Evolutionary conservation across 2,797 vertebrate species (phyloP), one percentile per base, ranked within the genome.

Genomic region (Halcyon badia): DNA sequence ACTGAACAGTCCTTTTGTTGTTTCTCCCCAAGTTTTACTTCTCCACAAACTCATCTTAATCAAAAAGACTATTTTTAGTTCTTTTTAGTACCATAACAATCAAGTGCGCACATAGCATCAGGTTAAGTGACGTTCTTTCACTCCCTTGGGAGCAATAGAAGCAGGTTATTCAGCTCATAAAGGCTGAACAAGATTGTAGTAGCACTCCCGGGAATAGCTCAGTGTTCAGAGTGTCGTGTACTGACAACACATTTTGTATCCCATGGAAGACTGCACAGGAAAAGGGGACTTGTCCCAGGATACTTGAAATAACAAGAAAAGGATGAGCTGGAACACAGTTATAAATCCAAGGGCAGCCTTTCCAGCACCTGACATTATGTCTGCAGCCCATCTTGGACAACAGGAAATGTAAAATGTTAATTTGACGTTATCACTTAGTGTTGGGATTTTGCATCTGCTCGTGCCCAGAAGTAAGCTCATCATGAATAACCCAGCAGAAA

Each of bases 281-380:
- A 42, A 66, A 91, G 16, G 44, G 35, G 33, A 66, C 20, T 69
- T 92, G 93, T 77, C 76, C 26, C 39, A 69, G 49, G 31, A 20
- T 83, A 30, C 58, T 88, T 89, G 51, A 62, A 89, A 70, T 84
- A 81, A 52, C 26, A 68, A 61, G 84, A 73, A 77, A 72, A 61
- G 15, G 4, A 33, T 66, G 37, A 94, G 26, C 49, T 77, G 64
- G 33, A 94, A 37, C 21, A 51, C 18, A 41, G 35, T 88, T 94
- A 24, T 33, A 92, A 95, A 94, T 65, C 17, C 42, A 61, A 90
- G 12, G 22, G 71, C 89, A 81, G 19, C 70, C 61, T 95, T 95
- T 84, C 41, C 9, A 88, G 22, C 42, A 41, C n/a, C 20, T 57
- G 66, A 61, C 12, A 78, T 91, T 64, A 48, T 73, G 60, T 18